Conservation (phyloP, 1,140 invertebrate species). For the Brachionus plicatilis region DNA sequence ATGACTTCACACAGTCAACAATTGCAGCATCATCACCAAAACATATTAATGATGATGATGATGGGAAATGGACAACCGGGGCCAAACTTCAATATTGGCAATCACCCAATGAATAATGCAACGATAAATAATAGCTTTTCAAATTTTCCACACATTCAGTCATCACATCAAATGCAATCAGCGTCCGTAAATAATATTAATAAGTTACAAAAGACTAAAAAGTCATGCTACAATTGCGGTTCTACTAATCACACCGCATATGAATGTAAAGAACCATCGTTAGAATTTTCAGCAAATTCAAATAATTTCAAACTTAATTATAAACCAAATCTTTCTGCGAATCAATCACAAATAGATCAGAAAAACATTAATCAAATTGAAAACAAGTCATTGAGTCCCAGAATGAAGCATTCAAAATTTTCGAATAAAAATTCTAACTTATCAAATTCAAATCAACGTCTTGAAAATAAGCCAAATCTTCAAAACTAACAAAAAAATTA, state of each 20-base stretch:
- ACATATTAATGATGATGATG: constrained; percentile 39
- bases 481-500: background rate
- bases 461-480: background rate
- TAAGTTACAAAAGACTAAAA: constrained; percentile 7
- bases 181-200: background rate
- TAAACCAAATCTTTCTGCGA: background rate
- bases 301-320: constrained; percentile 9
- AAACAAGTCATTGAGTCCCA: background rate
- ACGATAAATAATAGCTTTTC: background rate
- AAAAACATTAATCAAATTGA: background rate
- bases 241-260: background rate
- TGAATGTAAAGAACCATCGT: constrained; percentile 21
- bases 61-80: background rate
- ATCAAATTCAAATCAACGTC: background rate
- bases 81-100: background rate
- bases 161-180: background rate
- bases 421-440: background rate
- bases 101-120: background rate
- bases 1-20: background rate
- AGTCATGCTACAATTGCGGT: constrained; percentile 32
- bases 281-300: background rate
- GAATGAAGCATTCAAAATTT: background rate
- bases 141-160: background rate
- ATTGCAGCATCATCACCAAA: constrained; percentile 19
- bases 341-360: background rate